Evolutionary conservation across 2,888 invertebrate species (phyloP), one percentile per base, ranked within the genome.

Genomic region (Nemoura dubitans): DNA sequence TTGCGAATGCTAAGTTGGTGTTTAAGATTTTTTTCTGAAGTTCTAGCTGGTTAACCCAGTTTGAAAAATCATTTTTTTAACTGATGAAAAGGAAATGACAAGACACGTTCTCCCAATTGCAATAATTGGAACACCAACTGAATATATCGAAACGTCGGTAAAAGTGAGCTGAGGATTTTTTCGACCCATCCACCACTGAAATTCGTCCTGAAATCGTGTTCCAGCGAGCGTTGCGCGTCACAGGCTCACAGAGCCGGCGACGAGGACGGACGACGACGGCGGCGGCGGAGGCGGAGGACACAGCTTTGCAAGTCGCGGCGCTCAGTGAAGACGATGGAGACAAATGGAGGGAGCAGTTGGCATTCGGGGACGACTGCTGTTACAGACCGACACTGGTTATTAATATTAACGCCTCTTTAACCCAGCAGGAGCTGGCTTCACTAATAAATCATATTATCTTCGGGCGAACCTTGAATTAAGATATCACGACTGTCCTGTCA

Each of bases 381-480:
- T 83, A 78, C 87, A 84, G 16, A 83, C 82, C 84, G 87, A 87
- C 87, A 87, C 86, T 84, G 80, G 87, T 87, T 87, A 87, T 87
- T 87, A 87, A 87, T 87, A 87, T 87, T 87, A 87, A 87, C 87
- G 87, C 87, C 87, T 86, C 86, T 84, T 87, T 77, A 83, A 84
- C 86, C 83, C 86, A 87, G 87, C 87, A 80, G 86, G 87, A 80
- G 80, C 86, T 29, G 76, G 77, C 76, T 59, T 59, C 16, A 21
- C 59, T 59, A 83, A 87, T 87, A 87, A 87, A 87, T 87, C 87
- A 87, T 87, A 84, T 86, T 76, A 80, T 76, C 59, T 83, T 85
- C 42, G 77, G 59, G 59, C 59, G 59, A 76, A 85, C 87, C 87
- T 85, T 78, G 85, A 87, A 87, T 83, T 83, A 84, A 86, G 84